Conservation (phyloP, 2,888 invertebrate species). For the Drosophila diplacantha region DNA sequence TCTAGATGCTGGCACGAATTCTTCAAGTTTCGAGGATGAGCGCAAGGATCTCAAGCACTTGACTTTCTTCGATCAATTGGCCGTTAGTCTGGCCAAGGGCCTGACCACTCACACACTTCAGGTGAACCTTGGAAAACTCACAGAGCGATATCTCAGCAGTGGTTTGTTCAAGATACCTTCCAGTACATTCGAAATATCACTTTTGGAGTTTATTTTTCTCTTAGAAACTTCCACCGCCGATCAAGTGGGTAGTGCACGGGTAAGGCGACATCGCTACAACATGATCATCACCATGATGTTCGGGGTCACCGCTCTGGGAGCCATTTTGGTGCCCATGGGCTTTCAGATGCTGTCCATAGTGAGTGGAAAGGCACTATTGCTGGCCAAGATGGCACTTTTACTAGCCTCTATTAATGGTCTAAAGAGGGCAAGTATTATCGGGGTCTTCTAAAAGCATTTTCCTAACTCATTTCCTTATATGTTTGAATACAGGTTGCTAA, state of each 20-base stretch:
- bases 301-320: conserved; percentile 86
- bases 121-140: conserved; percentile 80
- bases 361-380: conserved; percentile 87
- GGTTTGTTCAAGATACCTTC: conserved; percentile 12
- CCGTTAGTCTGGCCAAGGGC: conserved; percentile 80
- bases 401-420: conserved; percentile 88
- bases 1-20: conserved; percentile 24
- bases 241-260: conserved; percentile 70
- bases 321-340: conserved; percentile 88
- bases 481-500: conserved; percentile 81
- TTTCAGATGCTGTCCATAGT: conserved; percentile 90
- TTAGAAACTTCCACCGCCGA: conserved; percentile 27
- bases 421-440: conserved; percentile 81
- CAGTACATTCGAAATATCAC: not conserved
- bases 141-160: conserved; percentile 57
- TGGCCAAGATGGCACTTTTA: conserved; percentile 89
- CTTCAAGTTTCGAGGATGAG: conserved; percentile 23
- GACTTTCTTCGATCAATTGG: conserved; percentile 81
- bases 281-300: conserved; percentile 89
- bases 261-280: conserved; percentile 82
- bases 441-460: accelerated
- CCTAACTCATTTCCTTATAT: too few species aligned
- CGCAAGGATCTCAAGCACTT: conserved; percentile 63
- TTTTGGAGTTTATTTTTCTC: not conserved
- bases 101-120: conserved; percentile 83